phyloP scores from a whole-genome alignment of 2,797 vertebrate genomes.

The Protosalanx chinensis region DNA sequence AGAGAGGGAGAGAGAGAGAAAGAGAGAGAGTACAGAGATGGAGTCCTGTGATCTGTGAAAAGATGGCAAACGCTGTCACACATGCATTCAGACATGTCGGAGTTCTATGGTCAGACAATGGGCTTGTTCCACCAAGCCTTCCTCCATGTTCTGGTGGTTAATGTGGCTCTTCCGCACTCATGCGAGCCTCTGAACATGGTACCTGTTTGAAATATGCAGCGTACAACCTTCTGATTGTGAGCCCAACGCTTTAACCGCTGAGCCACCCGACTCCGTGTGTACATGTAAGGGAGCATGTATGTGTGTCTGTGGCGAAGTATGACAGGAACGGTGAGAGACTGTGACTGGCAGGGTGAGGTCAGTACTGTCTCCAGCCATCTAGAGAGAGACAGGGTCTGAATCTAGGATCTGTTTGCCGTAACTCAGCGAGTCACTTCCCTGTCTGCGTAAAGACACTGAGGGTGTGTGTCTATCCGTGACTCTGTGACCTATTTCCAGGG shows the following conservation, averaged over 20 bases:
- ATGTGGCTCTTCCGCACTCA: no score
- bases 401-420: background rate
- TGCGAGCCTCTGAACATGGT: no score
- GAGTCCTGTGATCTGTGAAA: conserved; percentile 34
- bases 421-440: background rate
- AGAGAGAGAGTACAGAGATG: conserved; percentile 10
- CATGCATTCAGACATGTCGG: background rate
- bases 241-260: no score
- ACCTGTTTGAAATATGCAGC: no score
- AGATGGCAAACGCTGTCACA: conserved; percentile 12
- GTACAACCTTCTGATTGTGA: no score
- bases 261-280: no score
- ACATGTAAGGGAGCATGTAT: background rate
- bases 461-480: background rate
- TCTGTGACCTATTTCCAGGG: background rate
- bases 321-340: background rate
- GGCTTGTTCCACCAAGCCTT: no score
- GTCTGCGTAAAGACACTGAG: background rate
- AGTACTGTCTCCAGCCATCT: background rate
- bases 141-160: no score
- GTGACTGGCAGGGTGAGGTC: background rate
- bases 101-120: no score
- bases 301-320: background rate
- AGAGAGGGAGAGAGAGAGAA: background rate
- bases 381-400: background rate